Evolutionary conservation across 2,113 vertebrate species (phyloP).

Genomic region (Cryptotis parvus): DNA sequence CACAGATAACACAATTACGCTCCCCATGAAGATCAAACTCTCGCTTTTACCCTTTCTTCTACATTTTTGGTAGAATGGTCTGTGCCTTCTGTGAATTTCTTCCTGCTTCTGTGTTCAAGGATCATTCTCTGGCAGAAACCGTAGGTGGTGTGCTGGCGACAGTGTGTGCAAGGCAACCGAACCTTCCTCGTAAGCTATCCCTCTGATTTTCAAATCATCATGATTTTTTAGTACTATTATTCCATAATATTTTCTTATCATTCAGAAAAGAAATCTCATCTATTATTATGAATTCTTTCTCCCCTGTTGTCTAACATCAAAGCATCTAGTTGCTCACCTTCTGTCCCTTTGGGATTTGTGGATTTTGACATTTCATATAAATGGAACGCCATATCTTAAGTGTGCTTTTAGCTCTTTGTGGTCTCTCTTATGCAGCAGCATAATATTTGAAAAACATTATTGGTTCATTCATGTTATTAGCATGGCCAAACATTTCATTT

Average conservation of each 20-base stretch:
- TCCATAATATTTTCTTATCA: neutral
- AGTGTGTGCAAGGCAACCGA: too few relatives aligned
- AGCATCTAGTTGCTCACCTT: neutral
- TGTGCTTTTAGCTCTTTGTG: neutral
- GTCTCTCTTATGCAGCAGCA: neutral
- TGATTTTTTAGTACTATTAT: neutral
- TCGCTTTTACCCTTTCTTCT: too few relatives aligned
- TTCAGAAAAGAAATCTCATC: neutral
- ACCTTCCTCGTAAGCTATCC: too few relatives aligned
- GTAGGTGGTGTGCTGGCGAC: too few relatives aligned
- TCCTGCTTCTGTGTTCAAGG: too few relatives aligned
- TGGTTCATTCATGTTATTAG: neutral
- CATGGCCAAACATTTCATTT: neutral
- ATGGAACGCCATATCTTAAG: neutral
- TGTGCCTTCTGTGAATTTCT: too few relatives aligned
- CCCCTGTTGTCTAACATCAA: neutral
- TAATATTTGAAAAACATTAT: neutral
- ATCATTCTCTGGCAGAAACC: too few relatives aligned
- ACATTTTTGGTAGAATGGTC: too few relatives aligned
- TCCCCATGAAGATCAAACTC: too few relatives aligned
- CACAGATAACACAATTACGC: too few relatives aligned
- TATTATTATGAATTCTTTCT: neutral
- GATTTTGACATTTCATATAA: neutral
- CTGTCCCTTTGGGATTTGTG: constrained; percentile 31
- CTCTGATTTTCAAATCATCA: too few relatives aligned